Evolutionary conservation across 2,888 invertebrate genomes (phyloP), one percentile per base, ranked within the genome.

Genomic region (Campopleginae sp.): DNA sequence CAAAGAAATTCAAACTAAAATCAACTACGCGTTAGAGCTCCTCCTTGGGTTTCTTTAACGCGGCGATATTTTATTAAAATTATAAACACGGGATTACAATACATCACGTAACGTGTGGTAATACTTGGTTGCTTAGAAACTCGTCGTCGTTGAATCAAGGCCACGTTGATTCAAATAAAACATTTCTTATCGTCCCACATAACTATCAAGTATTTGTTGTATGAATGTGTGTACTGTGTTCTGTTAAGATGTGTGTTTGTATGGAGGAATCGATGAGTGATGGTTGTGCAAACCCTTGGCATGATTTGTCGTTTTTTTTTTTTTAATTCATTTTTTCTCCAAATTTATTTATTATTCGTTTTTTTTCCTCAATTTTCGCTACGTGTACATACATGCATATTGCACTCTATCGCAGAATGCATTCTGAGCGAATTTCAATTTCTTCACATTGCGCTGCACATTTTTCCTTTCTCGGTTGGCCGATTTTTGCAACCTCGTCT

Each of bases 61-160:
- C 89, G 89, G 85, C 89, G 89, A 91, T 89, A 89, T 91, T 91
- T 91, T 91, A 91, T 91, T 91, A 91, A 91, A 90, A 90, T 90
- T 90, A 91, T 91, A 91, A 91, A 91, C 90, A 91, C 89, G 90
- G 87, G 89, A 88, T 90, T 91, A 91, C 89, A 90, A 87, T 90
- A 89, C 88, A 89, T 89, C 86, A 89, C 87, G 88, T 90, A 89
- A 89, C 88, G 88, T 88, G 88, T 88, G 85, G 78, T 86, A 88
- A 87, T 90, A 88, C 88, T 88, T 88, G 85, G 65, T 86, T 87
- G 88, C 85, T 88, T 90, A 91, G 88, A 91, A 91, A 91, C 89
- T 87, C 74, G 88, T 91, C 74, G 88, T 91, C 90, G 90, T 91
- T 91, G 91, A 91, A 91, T 91, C 91, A 91, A 91, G 90, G 90